Evolutionary conservation across 2,113 vertebrate species (phyloP), one percentile per base, ranked within the genome.

Genomic region (Puma concolor): DNA sequence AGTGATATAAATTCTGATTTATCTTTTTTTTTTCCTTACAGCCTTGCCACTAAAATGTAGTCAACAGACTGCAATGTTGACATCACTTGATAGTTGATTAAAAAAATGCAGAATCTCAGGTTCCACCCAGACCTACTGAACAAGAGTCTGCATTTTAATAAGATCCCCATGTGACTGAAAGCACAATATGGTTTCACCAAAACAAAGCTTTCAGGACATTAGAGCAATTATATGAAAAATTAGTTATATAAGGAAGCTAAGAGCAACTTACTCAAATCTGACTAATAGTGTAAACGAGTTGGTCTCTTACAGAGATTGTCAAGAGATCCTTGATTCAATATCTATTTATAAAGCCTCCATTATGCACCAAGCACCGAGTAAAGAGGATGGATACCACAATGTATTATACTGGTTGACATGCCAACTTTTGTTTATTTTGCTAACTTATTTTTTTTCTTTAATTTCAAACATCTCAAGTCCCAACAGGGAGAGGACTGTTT

Each of bases 31-130:
- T 50, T 23, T 38, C 21, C 44, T 60, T 31, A 36, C 23, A 63
- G 11, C 0, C 13, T 50, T 63, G 41, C 17, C 38, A 41, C 11
- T 67, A 23, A 80, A 94, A 50, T 14, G 6, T 13, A 13, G 1
- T 9, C 10, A 21, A 54, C 0, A 17, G 36, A 3, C 36, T 36
- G 5, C 33, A 31, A 4, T 4, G 0, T 7, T 63, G 48, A 64
- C 13, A 69, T 83, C 23, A 31, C 11, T 31, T 31, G 19, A 5
- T 19, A 38, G 9, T 9, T n/a, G 60, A 12, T 67, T 64, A 79
- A 87, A 84, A 79, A 86, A 84, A 74, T 17, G 27, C 52, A 82
- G 52, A 25, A 10, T n/a, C 52, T 77, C 17, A 19, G 33, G 12
- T 48, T 27, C 13, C n/a, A 67, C 8, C 4, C 4, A 21, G 50